Evolutionary conservation across 2,797 vertebrate genomes (phyloP).

Genomic region (Rhodeus uyekii): DNA sequence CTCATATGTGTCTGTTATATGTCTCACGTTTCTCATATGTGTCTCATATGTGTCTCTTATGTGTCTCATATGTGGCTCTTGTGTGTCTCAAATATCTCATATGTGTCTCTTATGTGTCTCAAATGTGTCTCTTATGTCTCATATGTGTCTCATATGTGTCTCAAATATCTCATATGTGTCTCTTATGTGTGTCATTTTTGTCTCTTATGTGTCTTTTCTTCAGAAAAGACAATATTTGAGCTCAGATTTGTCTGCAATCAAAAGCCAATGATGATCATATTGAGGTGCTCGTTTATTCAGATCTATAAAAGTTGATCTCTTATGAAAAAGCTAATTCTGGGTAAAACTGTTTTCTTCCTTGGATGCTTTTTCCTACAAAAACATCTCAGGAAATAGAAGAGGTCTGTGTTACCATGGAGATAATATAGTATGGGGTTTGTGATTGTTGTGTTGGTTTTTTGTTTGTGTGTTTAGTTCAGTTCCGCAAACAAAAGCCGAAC

Average conservation of each 20-base stretch:
- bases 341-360: not conserved
- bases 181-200: no score
- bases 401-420: not conserved
- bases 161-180: no score
- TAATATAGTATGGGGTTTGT: not conserved
- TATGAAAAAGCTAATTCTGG: not conserved
- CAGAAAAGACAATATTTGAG: not conserved
- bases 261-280: not conserved
- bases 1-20: no score
- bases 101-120: no score
- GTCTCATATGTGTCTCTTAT: no score
- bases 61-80: no score
- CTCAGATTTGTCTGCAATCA: not conserved
- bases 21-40: no score
- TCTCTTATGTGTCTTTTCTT: not conserved
- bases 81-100: no score
- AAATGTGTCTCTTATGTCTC: no score
- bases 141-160: no score
- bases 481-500: slow-evolving; percentile 24
- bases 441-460: slow-evolving; percentile 11
- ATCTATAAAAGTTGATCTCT: no score
- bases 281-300: no score
- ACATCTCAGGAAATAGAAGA: not conserved
- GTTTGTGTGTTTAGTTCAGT: slow-evolving; percentile 7
- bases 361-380: not conserved